Conservation (phyloP, 2,888 invertebrate species). For the Dorcus parallelipipedus region DNA sequence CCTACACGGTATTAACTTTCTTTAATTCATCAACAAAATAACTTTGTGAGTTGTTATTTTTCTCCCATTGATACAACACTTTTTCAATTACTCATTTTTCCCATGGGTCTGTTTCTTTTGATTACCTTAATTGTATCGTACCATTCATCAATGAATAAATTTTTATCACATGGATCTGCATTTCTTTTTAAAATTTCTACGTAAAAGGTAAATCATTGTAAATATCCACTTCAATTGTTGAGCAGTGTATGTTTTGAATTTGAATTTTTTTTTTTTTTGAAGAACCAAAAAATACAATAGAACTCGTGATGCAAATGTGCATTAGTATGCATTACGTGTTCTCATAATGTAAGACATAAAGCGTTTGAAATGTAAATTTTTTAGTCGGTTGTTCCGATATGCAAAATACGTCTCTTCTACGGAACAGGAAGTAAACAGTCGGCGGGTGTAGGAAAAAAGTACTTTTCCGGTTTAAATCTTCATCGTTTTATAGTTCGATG, state of each 20-base stretch:
- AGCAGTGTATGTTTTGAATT: neutral
- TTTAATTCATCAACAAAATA: too few species aligned
- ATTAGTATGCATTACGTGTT: conserved; percentile 28
- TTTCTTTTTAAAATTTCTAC: too few species aligned
- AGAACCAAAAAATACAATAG: neutral
- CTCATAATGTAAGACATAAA: conserved; percentile 27
- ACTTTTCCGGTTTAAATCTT: conserved; percentile 42
- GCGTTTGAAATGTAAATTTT: conserved; percentile 43
- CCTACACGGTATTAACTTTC: too few species aligned
- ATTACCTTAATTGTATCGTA: too few species aligned
- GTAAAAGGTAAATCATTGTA: too few species aligned
- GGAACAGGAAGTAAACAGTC: conserved; percentile 40
- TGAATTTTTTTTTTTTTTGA: neutral
- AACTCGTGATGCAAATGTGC: conserved; percentile 4
- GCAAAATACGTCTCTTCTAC: conserved; percentile 39
- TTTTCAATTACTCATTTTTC: too few species aligned
- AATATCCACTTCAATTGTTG: too few species aligned
- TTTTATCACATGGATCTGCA: too few species aligned
- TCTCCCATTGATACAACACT: too few species aligned
- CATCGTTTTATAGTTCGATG: conserved; percentile 39
- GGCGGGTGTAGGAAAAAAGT: conserved; percentile 39
- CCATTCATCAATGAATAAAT: too few species aligned
- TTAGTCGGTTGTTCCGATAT: conserved; percentile 35
- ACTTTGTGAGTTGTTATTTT: too few species aligned
- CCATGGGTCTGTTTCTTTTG: too few species aligned